Percentiles rank a stretch among this genome's conserved stretches.
phyloP scores from a whole-genome alignment of 1,140 invertebrate species.

The Paralvinella palmiformis region DNA sequence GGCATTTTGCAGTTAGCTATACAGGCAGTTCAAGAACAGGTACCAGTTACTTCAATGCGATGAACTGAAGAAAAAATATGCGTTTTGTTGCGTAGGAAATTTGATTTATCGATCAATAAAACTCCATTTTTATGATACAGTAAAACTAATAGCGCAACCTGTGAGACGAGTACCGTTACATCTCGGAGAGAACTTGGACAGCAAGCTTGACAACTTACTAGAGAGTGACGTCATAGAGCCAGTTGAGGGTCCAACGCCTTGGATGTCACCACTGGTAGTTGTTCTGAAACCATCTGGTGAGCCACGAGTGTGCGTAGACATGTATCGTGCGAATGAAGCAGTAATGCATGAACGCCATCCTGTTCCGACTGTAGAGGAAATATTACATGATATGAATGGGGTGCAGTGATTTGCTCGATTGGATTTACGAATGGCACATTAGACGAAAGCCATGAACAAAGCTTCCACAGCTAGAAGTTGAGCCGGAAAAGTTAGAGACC shows the following conservation, averaged over 20 bases:
- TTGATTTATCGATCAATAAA: conserved; percentile 10
- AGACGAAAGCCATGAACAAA: too few relatives aligned
- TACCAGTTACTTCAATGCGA: too few relatives aligned
- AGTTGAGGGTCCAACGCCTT: conserved; percentile 19
- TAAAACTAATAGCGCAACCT: conserved; percentile 3
- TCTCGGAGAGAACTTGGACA: conserved; percentile 9
- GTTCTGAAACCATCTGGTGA: conserved; percentile 18
- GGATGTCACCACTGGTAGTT: conserved; percentile 24
- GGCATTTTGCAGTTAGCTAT: too few relatives aligned
- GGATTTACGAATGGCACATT: too few relatives aligned
- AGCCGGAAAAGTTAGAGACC: too few relatives aligned
- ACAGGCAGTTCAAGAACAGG: too few relatives aligned
- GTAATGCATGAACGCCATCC: conserved; percentile 18
- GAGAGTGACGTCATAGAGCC: conserved; percentile 9
- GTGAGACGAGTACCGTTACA: conserved; percentile 5
- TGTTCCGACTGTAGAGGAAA: conserved; percentile 23
- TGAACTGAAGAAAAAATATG: too few relatives aligned
- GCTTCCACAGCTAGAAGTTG: too few relatives aligned
- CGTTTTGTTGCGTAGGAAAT: not conserved
- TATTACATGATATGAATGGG: too few relatives aligned
- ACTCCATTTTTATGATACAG: not conserved
- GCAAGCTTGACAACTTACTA: not conserved
- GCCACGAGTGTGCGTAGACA: conserved; percentile 23
- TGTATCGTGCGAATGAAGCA: conserved; percentile 22
- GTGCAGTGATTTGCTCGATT: too few relatives aligned